Evolutionary conservation across 37 sponge, comb jelly and placozoan species (phyloP), one percentile per base, ranked within the genome.

Genomic region (Cliona cf. orientalis): DNA sequence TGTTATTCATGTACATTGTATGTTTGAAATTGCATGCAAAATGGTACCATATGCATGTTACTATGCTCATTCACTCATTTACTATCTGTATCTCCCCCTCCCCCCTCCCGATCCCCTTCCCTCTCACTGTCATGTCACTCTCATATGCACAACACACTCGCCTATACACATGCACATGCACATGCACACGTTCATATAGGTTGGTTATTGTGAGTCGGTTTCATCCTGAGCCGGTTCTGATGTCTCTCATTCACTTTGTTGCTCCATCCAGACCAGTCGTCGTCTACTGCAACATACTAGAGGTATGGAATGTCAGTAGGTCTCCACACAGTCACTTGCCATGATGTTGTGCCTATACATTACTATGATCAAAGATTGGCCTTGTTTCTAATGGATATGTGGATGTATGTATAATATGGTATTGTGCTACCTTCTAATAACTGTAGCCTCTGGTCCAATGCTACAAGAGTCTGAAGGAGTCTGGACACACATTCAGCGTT

Each of bases 201-300:
- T 81, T 93, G 65, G 58, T 93, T 23, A 64, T 93, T 32, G 92
- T 85, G 4, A 66, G 67, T 28, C 73, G 85, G 22, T 87, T 82
- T 45, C 88, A 83, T 46, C 95, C 95, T 22, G 80, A 83, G 83
- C 85, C 92, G n/a, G 74, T 94, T 22, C 57, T 87, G 0, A 71
- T 81, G 79, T 12, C 88, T 26, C 69, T 91, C 3, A 14, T 94
- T 2, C 40, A 68, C 21, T 67, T 81, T 38, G 23, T 94, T 40
- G 82, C 92, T 34, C 95, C 95, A 36, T 94, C 95, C 9, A 41
- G 95, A 25, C 95, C 91, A 9, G 44, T 94, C 62, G 91, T 87
- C 5, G 76, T 94, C 36, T 94, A 78, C 45, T 81, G 85, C 61
- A 88, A 83, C 2, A 57, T 86, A 39, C 46, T 84, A 12, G 95